A percentile compares a stretch with the other conserved stretches of the same genome.
phyloP scores from a whole-genome alignment of 2,113 vertebrate species.

The Petaurus breviceps region DNA sequence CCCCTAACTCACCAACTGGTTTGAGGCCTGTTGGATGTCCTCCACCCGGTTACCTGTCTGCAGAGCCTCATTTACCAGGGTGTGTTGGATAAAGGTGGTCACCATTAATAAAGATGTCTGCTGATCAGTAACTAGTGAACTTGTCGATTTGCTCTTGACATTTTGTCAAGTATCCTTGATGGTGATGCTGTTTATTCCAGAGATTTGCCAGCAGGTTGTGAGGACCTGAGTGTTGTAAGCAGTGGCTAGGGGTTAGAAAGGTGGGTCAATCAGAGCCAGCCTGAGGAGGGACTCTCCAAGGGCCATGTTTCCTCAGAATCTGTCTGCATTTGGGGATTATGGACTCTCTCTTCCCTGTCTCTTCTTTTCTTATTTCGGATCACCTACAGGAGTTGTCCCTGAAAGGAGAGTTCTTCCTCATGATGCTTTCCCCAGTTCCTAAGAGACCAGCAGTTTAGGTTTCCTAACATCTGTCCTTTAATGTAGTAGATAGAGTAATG shows the following conservation, averaged over 20 bases:
- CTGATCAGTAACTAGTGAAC: neutral
- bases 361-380: neutral
- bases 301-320: neutral
- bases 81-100: neutral
- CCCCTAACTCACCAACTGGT: neutral
- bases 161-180: neutral
- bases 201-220: neutral
- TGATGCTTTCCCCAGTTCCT: slow-evolving; percentile 7
- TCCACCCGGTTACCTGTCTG: too few relatives aligned
- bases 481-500: neutral
- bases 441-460: neutral
- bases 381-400: neutral
- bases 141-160: neutral
- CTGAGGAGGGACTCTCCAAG: neutral
- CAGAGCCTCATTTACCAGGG: too few relatives aligned
- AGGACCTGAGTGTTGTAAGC: neutral
- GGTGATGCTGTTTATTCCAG: neutral
- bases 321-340: too few relatives aligned
- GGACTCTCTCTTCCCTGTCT: neutral
- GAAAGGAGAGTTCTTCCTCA: neutral
- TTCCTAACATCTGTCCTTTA: neutral
- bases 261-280: neutral
- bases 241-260: neutral
- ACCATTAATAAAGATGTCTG: neutral
- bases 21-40: neutral